Evolutionary conservation across 2,888 invertebrate genomes (phyloP).

Genomic region (Papilio demoleus): DNA sequence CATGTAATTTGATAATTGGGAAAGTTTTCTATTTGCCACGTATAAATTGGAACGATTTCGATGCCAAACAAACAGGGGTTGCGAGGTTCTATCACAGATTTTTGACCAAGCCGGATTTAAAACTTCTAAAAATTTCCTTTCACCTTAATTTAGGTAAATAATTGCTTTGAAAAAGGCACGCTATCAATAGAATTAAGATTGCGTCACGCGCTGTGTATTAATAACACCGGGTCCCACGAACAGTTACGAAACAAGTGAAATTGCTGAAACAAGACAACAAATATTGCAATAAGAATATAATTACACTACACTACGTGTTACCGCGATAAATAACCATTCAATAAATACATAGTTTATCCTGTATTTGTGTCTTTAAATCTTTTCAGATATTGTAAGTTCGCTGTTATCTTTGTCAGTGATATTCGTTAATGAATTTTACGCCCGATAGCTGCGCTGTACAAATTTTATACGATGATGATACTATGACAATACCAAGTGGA

Average conservation of each 20-base stretch:
- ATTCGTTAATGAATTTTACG: too few species aligned
- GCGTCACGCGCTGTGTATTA: constrained; percentile 53
- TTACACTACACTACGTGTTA: constrained; percentile 8
- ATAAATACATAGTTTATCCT: neutral
- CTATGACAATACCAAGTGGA: too few species aligned
- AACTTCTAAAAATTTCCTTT: neutral
- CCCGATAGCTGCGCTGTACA: too few species aligned
- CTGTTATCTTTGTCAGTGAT: too few species aligned
- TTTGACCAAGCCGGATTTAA: neutral
- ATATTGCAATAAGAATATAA: constrained; percentile 26
- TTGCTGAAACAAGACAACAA: constrained; percentile 43
- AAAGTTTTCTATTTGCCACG: neutral
- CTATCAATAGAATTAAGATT: constrained; percentile 20
- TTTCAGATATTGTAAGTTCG: too few species aligned
- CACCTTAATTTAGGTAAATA: neutral
- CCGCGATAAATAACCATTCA: constrained; percentile 5
- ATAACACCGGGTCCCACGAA: constrained; percentile 67
- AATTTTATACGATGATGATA: too few species aligned
- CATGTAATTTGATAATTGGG: too few species aligned
- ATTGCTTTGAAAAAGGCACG: neutral
- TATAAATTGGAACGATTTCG: neutral
- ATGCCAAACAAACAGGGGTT: neutral
- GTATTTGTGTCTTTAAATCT: neutral
- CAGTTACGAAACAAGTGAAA: constrained; percentile 62
- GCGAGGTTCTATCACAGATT: neutral